Percentiles rank a stretch among this genome's conserved stretches.
These are phyloP conservation scores for Papilio machaon DNA, from an alignment of 1,140 invertebrate species.

Conservation along the genomic window DNA sequence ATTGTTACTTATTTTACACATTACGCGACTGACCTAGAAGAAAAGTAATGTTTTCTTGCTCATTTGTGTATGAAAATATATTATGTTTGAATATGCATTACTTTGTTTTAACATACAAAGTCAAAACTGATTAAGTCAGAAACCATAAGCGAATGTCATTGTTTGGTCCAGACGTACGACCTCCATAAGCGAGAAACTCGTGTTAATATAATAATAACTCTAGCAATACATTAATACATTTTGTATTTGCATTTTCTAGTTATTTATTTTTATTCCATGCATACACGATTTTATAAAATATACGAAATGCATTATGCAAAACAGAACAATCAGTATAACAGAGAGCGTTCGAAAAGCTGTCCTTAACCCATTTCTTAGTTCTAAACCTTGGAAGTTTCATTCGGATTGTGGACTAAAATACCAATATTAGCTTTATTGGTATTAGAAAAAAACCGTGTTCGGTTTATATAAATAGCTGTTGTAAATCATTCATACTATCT, in stretches of 20 bases:
- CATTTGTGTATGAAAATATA: background rate
- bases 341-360: background rate
- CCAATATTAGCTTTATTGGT: background rate
- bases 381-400: background rate
- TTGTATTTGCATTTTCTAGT: background rate
- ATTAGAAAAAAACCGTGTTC: background rate
- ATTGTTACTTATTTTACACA: background rate
- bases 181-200: too few species aligned
- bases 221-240: background rate
- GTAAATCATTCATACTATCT: too few species aligned
- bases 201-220: background rate
- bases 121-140: too few species aligned
- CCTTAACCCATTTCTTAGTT: slow-evolving; percentile 6
- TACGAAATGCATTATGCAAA: background rate
- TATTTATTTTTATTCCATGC: background rate
- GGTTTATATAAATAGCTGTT: too few species aligned
- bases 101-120: background rate
- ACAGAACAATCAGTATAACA: background rate
- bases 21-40: background rate
- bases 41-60: background rate
- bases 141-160: too few species aligned
- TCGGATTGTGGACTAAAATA: background rate
- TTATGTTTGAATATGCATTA: background rate
- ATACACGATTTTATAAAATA: background rate
- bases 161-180: too few species aligned